Base-by-base conservation (phyloP, 2,113 vertebrate species). In the Hucho hucho region DNA sequence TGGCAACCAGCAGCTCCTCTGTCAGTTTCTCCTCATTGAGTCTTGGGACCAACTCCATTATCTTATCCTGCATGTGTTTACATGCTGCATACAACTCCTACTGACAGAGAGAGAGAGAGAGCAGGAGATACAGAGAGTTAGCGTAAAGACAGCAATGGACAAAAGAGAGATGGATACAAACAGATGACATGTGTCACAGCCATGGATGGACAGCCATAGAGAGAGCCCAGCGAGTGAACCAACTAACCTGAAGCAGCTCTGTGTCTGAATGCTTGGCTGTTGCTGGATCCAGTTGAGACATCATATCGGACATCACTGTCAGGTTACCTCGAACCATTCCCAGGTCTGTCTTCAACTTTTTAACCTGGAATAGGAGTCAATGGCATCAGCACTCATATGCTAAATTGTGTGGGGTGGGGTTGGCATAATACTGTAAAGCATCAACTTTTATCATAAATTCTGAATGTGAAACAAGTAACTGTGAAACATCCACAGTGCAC, bases 281-380 rank as follows among this genome's bases (percentile, higher is more conserved):
- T 71, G 93, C 93, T 0, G 97, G 95, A 29, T 95, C 93, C 85
- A 97, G 89, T 80, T 96, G 96, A 0, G 92, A 95, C 93, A 99
- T 90, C 96, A 99, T 96, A 82, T 98, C 97, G 0, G 96, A 96
- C 97, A 99, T 99, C 79, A 96, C 94, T 4, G 94, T 94, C 73
- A 97, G 90, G 29, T 99, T 98, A 37, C 93, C 95, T 0, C 91
- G 94, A 79, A 97, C 97, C 82, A 96, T 93, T 80, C 95, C 95
- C 81, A 99, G 92, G 81, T 99, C 97, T 0, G 92, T 89, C 81
- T 90, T 95, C 75, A 99, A 91, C 89, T 93, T 95, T 72, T 92
- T 90, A 0, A 97, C 86, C 97, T 98, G 92, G 63, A 66, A 26
- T 13, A 20, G 26, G 64, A 66, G 11, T 16, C 14, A 66, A 66